These are phyloP conservation scores for Limnephilus marmoratus DNA, from an alignment of 2,888 invertebrate genomes.

Conservation along the genomic window DNA sequence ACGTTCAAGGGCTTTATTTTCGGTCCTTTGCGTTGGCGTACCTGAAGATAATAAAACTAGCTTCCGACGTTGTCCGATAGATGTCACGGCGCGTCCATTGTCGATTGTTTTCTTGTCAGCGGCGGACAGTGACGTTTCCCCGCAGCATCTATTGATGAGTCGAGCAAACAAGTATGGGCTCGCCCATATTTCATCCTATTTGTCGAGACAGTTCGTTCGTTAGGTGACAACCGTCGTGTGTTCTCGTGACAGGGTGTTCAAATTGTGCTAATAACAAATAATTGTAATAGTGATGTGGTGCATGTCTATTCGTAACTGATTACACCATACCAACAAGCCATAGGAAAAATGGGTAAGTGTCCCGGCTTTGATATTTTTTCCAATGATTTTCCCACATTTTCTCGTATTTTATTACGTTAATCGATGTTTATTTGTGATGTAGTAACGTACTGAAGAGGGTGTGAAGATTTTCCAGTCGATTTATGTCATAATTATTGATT, in stretches of 20 bases:
- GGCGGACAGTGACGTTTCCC: slow-evolving; percentile 57
- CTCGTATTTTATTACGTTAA: not conserved
- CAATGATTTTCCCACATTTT: not conserved
- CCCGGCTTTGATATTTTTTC: slow-evolving; percentile 56
- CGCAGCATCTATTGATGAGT: slow-evolving; percentile 60
- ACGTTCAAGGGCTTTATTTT: not conserved
- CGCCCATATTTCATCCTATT: slow-evolving; percentile 59
- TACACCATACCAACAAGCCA: slow-evolving; percentile 26
- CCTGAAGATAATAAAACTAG: not conserved
- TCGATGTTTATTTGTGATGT: not conserved
- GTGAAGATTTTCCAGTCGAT: slow-evolving; percentile 28
- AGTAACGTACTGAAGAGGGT: not conserved
- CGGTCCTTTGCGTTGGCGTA: slow-evolving; percentile 19
- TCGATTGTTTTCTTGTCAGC: slow-evolving; percentile 46
- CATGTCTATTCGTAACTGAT: slow-evolving; percentile 40
- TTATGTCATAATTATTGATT: slow-evolving; percentile 63
- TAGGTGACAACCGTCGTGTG: slow-evolving; percentile 53
- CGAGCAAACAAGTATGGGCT: slow-evolving; percentile 60
- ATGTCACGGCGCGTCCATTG: slow-evolving; percentile 32
- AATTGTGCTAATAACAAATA: slow-evolving; percentile 51
- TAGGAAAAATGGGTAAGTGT: slow-evolving; percentile 60
- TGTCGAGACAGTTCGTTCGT: slow-evolving; percentile 49
- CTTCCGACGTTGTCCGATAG: not conserved
- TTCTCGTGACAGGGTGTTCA: slow-evolving; percentile 46
- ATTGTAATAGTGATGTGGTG: slow-evolving; percentile 59